Evolutionary conservation across 2,113 vertebrate species (phyloP).

Genomic region (Chamaea fasciata): DNA sequence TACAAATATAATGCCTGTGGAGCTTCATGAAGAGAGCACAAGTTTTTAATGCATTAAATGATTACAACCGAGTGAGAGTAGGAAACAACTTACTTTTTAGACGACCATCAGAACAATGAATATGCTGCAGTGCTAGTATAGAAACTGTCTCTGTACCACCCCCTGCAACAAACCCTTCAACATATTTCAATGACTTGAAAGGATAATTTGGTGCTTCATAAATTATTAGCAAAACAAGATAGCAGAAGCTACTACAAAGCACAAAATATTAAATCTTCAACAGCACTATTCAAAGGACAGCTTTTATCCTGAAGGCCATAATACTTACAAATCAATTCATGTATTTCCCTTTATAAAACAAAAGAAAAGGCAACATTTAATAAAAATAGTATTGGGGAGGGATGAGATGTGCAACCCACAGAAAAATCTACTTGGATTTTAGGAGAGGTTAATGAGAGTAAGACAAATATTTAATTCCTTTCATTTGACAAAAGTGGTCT

Average conservation of each 20-base stretch:
- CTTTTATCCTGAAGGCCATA: background rate
- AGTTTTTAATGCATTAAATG: background rate
- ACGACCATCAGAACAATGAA: background rate
- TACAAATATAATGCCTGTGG: background rate
- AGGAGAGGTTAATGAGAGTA: background rate
- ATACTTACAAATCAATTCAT: background rate
- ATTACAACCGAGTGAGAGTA: background rate
- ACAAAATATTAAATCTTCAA: background rate
- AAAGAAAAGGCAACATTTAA: background rate
- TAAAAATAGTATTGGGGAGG: background rate
- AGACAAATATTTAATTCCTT: background rate
- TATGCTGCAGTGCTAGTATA: background rate
- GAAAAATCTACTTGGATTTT: background rate
- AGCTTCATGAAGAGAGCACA: background rate
- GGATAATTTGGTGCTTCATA: background rate
- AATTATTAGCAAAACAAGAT: background rate
- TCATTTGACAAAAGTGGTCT: background rate
- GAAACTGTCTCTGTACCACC: background rate
- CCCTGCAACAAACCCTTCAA: background rate
- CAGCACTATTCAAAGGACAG: background rate
- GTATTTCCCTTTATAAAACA: background rate
- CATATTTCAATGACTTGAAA: background rate
- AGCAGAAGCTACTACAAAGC: background rate
- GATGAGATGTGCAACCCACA: background rate
- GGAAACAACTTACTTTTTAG: background rate